Evolutionary conservation across 2,888 invertebrate genomes (phyloP), one percentile per base, ranked within the genome.

Genomic region (Drosophila antonietae): DNA sequence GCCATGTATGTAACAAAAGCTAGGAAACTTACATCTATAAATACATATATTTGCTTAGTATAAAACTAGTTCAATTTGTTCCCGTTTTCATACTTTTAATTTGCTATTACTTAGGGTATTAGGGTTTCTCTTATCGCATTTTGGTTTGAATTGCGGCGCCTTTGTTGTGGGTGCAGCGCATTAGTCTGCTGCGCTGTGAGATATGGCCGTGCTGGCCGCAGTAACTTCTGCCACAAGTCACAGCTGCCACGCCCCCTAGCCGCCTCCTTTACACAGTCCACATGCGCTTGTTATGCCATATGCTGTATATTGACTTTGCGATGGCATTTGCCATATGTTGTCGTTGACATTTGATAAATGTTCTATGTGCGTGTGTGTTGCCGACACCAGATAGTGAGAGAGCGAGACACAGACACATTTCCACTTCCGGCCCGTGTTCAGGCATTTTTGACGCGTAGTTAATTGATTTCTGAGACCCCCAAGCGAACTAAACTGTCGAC

Each of bases 261-360:
- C n/a, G 10, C 23, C 31, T 5, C n/a, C n/a, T 20, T 20, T 23
- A 23, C 4, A 1, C 60, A 18, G 57, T 18, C 20, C 5, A 12
- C 46, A n/a, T 52, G 28, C n/a, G 37, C 41, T 43, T 73, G 74
- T 64, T 47, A 35, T 41, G 46, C 79, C 80, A 80, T 78, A 78
- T 80, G 80, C 52, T 80, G 79, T 43, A 28, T 68, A 75, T 72
- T 80, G 80, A 52, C 71, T 67, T 57, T 65, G 65, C 31, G 15
- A 43, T n/a, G 53, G 67, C 84, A 60, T 66, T 64, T 61, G 76
- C 84, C 89, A 88, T 86, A 81, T 84, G 89, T 68, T 83, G 63
- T 37, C 57, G 68, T 67, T 84, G 89, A 77, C 84, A 81, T 69
- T 79, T 84, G 84, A 84, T 84, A 89, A 89, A 84, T 84, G 88